Evolutionary conservation across 2,888 invertebrate genomes (phyloP).

Genomic region (Chloromyia formosa): DNA sequence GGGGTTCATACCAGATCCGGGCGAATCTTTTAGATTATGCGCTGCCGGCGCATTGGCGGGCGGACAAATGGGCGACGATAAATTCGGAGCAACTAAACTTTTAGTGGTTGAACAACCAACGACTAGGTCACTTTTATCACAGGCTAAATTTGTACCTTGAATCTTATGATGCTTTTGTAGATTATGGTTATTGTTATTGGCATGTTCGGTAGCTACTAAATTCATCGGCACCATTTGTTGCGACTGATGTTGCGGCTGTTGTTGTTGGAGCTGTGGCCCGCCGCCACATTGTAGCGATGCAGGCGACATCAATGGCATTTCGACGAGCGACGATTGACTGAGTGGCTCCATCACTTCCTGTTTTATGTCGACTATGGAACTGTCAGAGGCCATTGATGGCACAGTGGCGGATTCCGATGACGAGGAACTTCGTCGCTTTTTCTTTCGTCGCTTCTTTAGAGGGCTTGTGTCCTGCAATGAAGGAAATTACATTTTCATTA

Average conservation of each 20-base stretch:
- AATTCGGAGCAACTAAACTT: slow-evolving; percentile 46
- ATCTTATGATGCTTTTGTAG: slow-evolving; percentile 44
- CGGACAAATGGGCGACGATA: slow-evolving; percentile 43
- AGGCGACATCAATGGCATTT: slow-evolving; percentile 27
- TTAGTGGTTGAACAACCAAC: slow-evolving; percentile 49
- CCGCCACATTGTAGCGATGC: slow-evolving; percentile 22
- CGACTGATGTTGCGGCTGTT: slow-evolving; percentile 13
- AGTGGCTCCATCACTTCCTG: slow-evolving; percentile 43
- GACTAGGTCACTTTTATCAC: slow-evolving; percentile 51
- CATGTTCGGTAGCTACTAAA: slow-evolving; percentile 53
- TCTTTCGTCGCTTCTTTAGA: slow-evolving; percentile 63
- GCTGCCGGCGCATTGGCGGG: slow-evolving; percentile 51
- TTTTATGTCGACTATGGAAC: slow-evolving; percentile 45
- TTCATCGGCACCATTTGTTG: slow-evolving; percentile 62
- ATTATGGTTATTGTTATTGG: slow-evolving; percentile 35
- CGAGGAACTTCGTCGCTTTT: slow-evolving; percentile 62
- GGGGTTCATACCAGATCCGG: slow-evolving; percentile 31
- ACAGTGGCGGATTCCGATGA: slow-evolving; percentile 61
- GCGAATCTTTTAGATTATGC: slow-evolving; percentile 49
- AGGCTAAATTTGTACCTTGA: slow-evolving; percentile 52
- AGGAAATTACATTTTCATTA: not conserved
- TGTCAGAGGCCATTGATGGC: slow-evolving; percentile 50
- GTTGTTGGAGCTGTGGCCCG: not conserved
- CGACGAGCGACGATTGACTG: not conserved
- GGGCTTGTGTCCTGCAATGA: slow-evolving; percentile 60